Evolutionary conservation across 2,797 vertebrate species (phyloP).

Genomic region (Coranthus polyacanthus): DNA sequence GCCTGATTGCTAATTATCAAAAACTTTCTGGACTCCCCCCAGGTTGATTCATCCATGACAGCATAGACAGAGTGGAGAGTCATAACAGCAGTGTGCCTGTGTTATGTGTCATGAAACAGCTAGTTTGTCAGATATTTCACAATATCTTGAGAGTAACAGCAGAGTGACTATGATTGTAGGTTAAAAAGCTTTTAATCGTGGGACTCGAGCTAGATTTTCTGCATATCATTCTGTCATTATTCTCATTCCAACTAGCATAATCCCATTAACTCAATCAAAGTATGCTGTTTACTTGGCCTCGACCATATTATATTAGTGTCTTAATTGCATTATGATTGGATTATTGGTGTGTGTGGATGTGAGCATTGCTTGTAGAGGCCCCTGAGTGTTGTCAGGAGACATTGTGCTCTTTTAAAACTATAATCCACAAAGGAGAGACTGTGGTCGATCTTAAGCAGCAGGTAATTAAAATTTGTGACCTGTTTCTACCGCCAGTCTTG

Average conservation of each 20-base stretch:
- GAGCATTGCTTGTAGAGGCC: neutral
- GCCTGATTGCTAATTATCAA: too few species aligned
- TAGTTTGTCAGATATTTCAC: neutral
- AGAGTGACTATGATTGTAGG: neutral
- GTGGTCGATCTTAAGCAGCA: neutral
- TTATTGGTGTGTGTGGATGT: constrained; percentile 3
- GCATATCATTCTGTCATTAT: neutral
- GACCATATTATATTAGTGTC: neutral
- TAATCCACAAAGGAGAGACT: constrained; percentile 7
- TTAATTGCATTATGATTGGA: constrained; percentile 14
- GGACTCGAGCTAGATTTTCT: neutral
- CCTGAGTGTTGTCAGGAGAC: constrained; percentile 1
- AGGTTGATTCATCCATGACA: too few species aligned
- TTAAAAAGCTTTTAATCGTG: neutral
- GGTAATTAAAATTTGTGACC: constrained; percentile 24
- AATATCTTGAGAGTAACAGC: neutral
- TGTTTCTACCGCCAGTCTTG: neutral
- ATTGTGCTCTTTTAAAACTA: neutral
- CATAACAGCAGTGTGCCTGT: too few species aligned
- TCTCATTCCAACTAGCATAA: neutral
- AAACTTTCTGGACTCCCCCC: too few species aligned
- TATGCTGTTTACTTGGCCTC: constrained; percentile 4
- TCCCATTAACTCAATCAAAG: constrained; percentile 7
- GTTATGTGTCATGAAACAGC: too few species aligned
- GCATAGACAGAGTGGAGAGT: too few species aligned